Evolutionary conservation across 2,888 invertebrate genomes (phyloP), one percentile per base, ranked within the genome.

Genomic region (Oconnorella tubifera): DNA sequence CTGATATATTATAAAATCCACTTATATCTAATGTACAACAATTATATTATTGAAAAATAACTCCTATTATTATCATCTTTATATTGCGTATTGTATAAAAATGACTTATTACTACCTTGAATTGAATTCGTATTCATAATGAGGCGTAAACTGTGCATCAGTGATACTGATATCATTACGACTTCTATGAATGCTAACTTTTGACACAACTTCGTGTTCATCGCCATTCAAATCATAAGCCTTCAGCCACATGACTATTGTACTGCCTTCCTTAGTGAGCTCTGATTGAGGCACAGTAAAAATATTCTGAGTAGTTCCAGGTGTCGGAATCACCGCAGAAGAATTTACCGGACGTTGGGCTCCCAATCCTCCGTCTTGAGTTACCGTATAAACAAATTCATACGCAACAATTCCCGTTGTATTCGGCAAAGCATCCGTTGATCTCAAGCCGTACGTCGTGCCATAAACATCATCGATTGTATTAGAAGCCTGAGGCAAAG

Each of bases 171-270:
- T 50, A 23, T 49, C 50, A 32, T 49, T 29, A 4, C 50, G 51
- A 27, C 48, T 48, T 51, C 49, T 60, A 31, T 60, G 49, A 2
- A 60, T 27, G 28, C 50, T 28, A 0, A 49, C 28, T 31, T 27
- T 60, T 0, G 48, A 14, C 0, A n/a, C 27, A 6, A 29, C 31
- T 4, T n/a, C 6, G 14, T 1, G n/a, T 32, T 6, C 23, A 0
- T 51, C 31, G 29, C 60, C 60, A 25, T 48, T 29, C 23, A 60
- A 29, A 27, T 60, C 50, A 23, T 28, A 60, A 25, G 50, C 60
- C n/a, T 28, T 51, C 60, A 60, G n/a, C 60, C 60, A 60, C 27
- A 60, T 19, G n/a, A 50, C 23, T n/a, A 60, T 60, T 29, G 60
- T 50, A 28, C 29, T 32, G 4, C 60, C 60, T 28, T 60, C 60